Percentiles rank a stretch among this genome's conserved stretches.
Conservation (phyloP, 2,113 vertebrate genomes). For the Lagopus muta region DNA sequence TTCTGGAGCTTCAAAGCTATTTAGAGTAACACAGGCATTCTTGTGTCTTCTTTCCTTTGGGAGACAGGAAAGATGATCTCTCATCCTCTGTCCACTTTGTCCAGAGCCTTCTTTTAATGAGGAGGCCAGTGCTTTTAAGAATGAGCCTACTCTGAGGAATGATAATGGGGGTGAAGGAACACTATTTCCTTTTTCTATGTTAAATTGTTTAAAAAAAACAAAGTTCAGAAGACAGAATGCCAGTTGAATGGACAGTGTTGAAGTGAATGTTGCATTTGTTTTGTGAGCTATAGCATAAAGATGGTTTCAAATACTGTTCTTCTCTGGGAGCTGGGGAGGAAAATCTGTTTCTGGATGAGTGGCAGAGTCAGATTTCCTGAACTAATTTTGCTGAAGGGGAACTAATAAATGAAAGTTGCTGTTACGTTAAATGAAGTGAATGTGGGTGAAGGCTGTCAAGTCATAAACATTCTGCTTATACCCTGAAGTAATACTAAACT, state of each 20-base stretch:
- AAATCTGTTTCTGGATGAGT: constrained; percentile 57
- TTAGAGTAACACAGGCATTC: not conserved
- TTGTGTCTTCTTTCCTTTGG: not conserved
- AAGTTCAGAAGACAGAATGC: not conserved
- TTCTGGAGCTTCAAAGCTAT: constrained; percentile 23
- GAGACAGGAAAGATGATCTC: not conserved
- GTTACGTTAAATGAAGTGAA: constrained; percentile 47
- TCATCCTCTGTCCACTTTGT: not conserved
- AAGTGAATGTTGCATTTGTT: not conserved
- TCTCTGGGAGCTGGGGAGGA: not conserved
- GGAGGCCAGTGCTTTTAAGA: not conserved
- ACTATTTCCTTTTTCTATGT: not conserved
- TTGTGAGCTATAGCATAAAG: constrained; percentile 17
- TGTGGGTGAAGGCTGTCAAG: constrained; percentile 47
- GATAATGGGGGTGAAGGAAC: not conserved
- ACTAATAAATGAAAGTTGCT: constrained; percentile 57
- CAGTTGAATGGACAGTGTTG: not conserved
- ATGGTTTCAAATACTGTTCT: constrained; percentile 22
- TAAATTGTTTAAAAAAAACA: not conserved
- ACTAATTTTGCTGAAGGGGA: constrained; percentile 59
- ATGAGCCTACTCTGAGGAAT: not conserved
- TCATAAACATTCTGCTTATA: constrained; percentile 62
- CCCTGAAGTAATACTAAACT: constrained; percentile 48
- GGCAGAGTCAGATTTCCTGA: constrained; percentile 63
- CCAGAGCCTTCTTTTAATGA: not conserved